Base-by-base conservation (phyloP, 2,113 vertebrate genomes). In the Pterocles orientalis region DNA sequence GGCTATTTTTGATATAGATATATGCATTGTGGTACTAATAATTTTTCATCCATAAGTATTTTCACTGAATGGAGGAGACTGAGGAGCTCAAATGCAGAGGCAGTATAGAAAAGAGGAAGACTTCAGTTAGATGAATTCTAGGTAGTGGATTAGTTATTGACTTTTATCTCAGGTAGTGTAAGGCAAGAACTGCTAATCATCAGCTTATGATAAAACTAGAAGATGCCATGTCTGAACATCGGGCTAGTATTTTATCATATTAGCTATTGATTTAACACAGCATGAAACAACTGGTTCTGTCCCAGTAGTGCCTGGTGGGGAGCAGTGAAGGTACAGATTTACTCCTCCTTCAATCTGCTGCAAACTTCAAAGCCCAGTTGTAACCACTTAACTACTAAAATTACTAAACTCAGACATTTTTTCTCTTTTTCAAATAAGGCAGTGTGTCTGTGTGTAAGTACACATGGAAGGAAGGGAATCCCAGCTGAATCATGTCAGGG, bases 231-330 rank as follows among this genome's bases (percentile, higher is more conserved):
- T 94, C 86, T 97, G 92, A 93, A 70, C 92, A 91, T 45, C 0
- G 14, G 88, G 79, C 48, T 89, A 56, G 58, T 96, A 94, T 97
- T 97, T 96, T 95, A 95, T 89, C 83, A 72, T 93, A 94, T 96
- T 96, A 95, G 81, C 83, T 97, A 96, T 95, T 88, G 95, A 96
- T 96, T 97, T 92, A 91, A 85, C 96, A 93, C 93, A 96, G 96
- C 95, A 62, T 92, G 94, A 91, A 95, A 88, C 92, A 94, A 96
- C 85, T 91, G 90, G 88, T 94, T 91, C 85, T 97, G 61, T 95
- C 94, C 92, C 86, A 89, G 86, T 92, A 95, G 86, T 94, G 75
- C 73, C 65, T 97, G 86, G 72, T 95, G 51, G 92, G 91, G 73
- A 93, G 86, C 82, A 75, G 34, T 33, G 48, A 64, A 94, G 92